Conservation (phyloP, 2,113 vertebrate genomes). For the Uropsilus gracilis region DNA sequence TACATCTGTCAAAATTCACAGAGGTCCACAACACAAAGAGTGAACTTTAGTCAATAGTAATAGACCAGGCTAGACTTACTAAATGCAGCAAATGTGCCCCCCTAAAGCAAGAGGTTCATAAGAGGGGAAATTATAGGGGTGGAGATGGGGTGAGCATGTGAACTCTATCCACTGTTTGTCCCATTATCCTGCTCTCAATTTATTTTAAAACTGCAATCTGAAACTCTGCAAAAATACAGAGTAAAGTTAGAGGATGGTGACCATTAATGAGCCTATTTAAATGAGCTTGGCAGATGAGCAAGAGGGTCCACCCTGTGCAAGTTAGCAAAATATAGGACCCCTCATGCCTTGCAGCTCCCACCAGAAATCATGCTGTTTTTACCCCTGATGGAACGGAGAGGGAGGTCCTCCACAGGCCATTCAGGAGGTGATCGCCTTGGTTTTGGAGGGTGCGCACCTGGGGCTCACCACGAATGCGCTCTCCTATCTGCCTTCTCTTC, state of each 20-base stretch:
- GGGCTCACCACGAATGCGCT: not conserved
- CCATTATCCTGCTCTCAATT: not conserved
- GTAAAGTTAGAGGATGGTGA: not conserved
- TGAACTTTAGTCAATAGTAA: not conserved
- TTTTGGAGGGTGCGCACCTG: not conserved
- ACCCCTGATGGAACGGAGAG: not conserved
- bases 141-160: not conserved
- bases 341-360: not conserved
- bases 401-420: not conserved
- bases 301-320: not conserved
- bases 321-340: not conserved
- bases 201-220: not conserved
- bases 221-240: not conserved
- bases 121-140: not conserved
- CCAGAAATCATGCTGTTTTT: not conserved
- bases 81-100: not conserved
- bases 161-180: not conserved
- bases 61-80: no score
- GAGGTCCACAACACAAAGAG: not conserved
- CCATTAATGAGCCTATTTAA: no score
- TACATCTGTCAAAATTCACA: not conserved
- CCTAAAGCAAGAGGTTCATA: not conserved
- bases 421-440: not conserved
- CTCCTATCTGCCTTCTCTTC: not conserved
- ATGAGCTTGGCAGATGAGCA: no score